Evolutionary conservation across 2,888 invertebrate species (phyloP), one percentile per base, ranked within the genome.

Genomic region (Phorcus lineatus): DNA sequence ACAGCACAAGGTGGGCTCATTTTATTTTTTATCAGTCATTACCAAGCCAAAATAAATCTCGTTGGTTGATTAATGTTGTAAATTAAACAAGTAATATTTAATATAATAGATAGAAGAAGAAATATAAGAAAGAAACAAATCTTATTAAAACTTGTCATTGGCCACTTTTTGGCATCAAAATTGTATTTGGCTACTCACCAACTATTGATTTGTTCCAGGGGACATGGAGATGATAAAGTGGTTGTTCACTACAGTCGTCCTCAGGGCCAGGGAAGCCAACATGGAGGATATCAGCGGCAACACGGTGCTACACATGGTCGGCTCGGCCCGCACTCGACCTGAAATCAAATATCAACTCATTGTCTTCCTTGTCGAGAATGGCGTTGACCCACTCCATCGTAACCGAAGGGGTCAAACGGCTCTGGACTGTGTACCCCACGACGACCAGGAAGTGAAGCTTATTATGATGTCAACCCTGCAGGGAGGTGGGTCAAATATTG

Each of bases 241-340:
- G 70, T 53, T 87, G n/a, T 53, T 87, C 22, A 22, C 16, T 16
- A 75, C 22, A 3, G 28, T 75, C 3, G 74, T 53, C 0, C 13
- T 75, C 4, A 75, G 13, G 52, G 24, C 22, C 2, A 22, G 28
- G 19, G 86, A 88, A 24, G 79, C 80, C 16, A 86, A 87, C 76
- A 67, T 84, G 9, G 62, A 78, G 31, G 90, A 90, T 79, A 66
- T 24, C n/a, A 78, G 83, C 7, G 87, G 88, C 24, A 90, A 90
- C 80, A 89, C 90, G 0, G 85, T 83, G 11, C 67, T 84, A n/a
- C 84, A 84, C 28, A 22, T 79, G 24, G 66, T 82, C 4, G 80
- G 79, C 31, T 57, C 31, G 1, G 36, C 55, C 1, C 22, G 7
- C 16, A n/a, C 24, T 17, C 1, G n/a, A 11, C 24, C 36, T 13